Base-by-base conservation (phyloP, 2,797 vertebrate species). In the Dryobates pubescens region DNA sequence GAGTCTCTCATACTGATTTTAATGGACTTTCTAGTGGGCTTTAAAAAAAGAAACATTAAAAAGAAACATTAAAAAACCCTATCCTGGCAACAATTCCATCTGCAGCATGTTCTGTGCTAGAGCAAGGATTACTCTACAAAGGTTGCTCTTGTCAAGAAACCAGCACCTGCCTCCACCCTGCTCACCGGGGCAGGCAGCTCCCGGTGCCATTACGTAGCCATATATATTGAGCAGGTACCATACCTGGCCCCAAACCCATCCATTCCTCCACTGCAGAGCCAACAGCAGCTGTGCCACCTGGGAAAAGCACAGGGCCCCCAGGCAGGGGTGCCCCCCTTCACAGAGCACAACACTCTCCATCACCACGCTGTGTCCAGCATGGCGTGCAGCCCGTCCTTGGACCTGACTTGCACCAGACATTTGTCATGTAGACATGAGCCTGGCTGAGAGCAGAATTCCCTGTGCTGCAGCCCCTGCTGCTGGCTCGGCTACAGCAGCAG, bases 291-390 rank as follows among this genome's bases (percentile, higher is more conserved):
- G n/a, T 38, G 61, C 36, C 9, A 4, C 34, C 8, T 51, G 38
- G 8, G 23, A 12, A 65, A 57, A 62, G n/a, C 29, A 16, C 2
- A 0, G 2, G 2, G 27, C 18, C 10, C 30, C 10, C 4, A 5
- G 41, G 63, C 74, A 11, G 13, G 45, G 7, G 32, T 3, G 18
- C 17, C 67, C 38, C 49, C 9, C 4, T 13, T 51, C 26, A 6
- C 22, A 2, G 3, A 61, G 58, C 12, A 13, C 64, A 41, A 2
- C 8, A 0, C n/a, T 34, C 20, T 30, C 4, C 0, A 22, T 32
- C 59, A 6, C 23, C 19, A 9, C 1, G 1, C 29, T 10, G 24
- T 4, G 0, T 15, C 49, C 68, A 61, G 47, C 23, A 32, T 36
- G 30, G 29, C 43, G 51, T 38, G 8, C 0, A 27, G 80, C 24